Evolutionary conservation across 2,113 vertebrate species (phyloP).

Genomic region (Hyla sarda): DNA sequence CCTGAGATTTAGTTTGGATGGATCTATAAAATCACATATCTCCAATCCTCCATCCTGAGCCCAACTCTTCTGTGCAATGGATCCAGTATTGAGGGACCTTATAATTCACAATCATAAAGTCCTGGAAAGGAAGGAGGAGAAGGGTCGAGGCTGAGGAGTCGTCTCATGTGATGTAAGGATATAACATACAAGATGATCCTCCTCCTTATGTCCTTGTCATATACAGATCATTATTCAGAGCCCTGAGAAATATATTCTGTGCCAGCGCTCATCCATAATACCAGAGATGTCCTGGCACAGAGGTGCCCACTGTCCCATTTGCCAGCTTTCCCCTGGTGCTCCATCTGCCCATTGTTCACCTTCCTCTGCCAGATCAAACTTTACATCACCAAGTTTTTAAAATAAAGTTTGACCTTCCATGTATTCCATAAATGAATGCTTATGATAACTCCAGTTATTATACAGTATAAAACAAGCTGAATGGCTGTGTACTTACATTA

Average conservation of each 20-base stretch:
- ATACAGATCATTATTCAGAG: neutral
- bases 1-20: too few species aligned
- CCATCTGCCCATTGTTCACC: neutral
- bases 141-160: too few species aligned
- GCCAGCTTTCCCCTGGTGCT: neutral
- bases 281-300: neutral
- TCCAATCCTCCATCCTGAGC: too few species aligned
- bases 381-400: neutral
- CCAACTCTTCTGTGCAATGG: too few species aligned
- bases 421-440: neutral
- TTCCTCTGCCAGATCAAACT: neutral
- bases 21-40: too few species aligned
- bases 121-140: too few species aligned
- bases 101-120: too few species aligned
- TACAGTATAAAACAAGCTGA: too few species aligned
- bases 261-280: neutral
- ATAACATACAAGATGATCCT: neutral
- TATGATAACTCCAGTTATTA: too few species aligned
- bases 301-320: neutral
- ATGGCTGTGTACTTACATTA: too few species aligned
- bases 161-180: too few species aligned
- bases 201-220: neutral
- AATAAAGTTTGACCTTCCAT: neutral
- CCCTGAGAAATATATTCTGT: neutral
- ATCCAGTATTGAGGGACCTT: too few species aligned